Percentiles rank a stretch among this genome's conserved stretches.
Evolutionary conservation across 2,113 vertebrate genomes (phyloP).

Genomic region (Antidorcas marsupialis): DNA sequence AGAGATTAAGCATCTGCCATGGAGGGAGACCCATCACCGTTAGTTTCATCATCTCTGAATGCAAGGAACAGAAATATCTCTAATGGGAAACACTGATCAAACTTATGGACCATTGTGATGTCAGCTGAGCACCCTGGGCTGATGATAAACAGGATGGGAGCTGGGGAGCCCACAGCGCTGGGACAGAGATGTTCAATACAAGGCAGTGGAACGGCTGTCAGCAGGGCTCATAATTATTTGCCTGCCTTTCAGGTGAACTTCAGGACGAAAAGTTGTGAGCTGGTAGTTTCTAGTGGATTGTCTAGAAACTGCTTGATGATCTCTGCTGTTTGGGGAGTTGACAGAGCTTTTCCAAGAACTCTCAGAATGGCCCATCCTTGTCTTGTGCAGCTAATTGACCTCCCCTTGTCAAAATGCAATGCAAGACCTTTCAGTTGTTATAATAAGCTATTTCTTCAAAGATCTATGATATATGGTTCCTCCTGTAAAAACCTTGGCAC

Average conservation of each 20-base stretch:
- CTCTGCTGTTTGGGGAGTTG: slow-evolving; percentile 31
- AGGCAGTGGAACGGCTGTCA: slow-evolving; percentile 30
- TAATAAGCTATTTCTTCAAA: slow-evolving; percentile 54
- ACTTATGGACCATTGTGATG: slow-evolving; percentile 72
- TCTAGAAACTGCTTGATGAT: slow-evolving; percentile 47
- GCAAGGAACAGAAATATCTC: slow-evolving; percentile 62
- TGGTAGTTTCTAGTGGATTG: slow-evolving; percentile 32
- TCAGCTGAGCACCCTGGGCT: slow-evolving; percentile 47
- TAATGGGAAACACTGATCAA: slow-evolving; percentile 74
- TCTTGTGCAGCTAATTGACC: slow-evolving; percentile 54
- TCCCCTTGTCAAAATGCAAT: slow-evolving; percentile 42
- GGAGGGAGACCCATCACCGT: slow-evolving; percentile 64
- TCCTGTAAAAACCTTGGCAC: neutral
- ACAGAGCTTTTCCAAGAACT: slow-evolving; percentile 47
- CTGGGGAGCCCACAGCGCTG: neutral
- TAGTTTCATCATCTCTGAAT: slow-evolving; percentile 71
- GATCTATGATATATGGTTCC: neutral
- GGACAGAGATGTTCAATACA: slow-evolving; percentile 41
- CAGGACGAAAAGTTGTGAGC: slow-evolving; percentile 63
- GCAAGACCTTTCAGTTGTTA: slow-evolving; percentile 33
- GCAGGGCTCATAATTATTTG: slow-evolving; percentile 58
- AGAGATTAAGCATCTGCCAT: slow-evolving; percentile 28
- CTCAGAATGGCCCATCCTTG: neutral
- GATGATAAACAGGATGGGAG: slow-evolving; percentile 58
- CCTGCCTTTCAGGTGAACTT: slow-evolving; percentile 75